Base-by-base conservation (phyloP, 2,888 invertebrate genomes). In the Drosophila borborema region DNA sequence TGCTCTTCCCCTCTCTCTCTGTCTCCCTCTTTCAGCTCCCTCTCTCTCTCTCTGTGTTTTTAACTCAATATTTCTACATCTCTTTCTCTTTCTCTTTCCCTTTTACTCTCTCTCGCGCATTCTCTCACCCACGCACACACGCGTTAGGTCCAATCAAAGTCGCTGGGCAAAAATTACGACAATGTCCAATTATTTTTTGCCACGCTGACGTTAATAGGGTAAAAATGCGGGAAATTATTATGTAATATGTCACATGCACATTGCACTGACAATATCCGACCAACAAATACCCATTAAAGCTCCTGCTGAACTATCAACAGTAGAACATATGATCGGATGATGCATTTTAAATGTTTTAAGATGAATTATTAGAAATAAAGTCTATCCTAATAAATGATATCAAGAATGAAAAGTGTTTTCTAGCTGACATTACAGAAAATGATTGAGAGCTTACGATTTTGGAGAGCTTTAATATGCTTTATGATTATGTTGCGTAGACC, bases 151-250 rank as follows among this genome's bases (percentile, higher is more conserved):
- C 78, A 80, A 78, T 78, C 80, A 67, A 64, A 72, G 54, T 55
- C 53, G 64, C 62, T 65, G 45, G 46, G 53, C 51, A 36, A 67
- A 60, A 80, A 82, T 80, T 75, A 82, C 69, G 77, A 80, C 77
- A 80, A 65, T 82, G 81, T 83, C 81, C 81, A 81, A 81, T 81
- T 81, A 81, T 81, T 83, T 80, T 74, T 80, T 74, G 77, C 72
- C 58, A 59, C 54, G 65, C 63, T 81, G 83, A 83, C 81, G 71
- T 77, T 81, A 81, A 83, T 81, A 70, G 83, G 77, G 83, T 80
- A 80, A 80, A 82, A 80, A 81, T 81, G 82, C 58, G 80, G 36
- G 82, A 81, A 80, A 69, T 81, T 81, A 82, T 81, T 81, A 73
- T 80, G 77, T 80, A 82, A 73, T 82, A 82, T 81, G 80, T 81